These are phyloP conservation scores for Timandra comae DNA, from an alignment of 2,888 invertebrate genomes.

Conservation along the genomic window DNA sequence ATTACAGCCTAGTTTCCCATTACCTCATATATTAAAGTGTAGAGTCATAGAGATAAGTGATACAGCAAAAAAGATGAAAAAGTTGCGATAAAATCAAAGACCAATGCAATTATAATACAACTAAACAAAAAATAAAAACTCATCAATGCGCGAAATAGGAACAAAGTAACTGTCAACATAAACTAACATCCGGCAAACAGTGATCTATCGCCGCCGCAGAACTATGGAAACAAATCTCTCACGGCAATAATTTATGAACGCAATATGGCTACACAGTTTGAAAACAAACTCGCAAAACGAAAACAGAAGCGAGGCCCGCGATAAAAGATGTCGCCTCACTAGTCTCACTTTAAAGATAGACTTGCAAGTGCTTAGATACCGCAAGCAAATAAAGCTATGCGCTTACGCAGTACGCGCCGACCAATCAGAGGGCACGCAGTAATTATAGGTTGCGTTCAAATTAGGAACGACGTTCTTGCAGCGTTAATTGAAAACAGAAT, in stretches of 20 bases:
- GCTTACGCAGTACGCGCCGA: slow-evolving; percentile 37
- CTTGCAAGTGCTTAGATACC: slow-evolving; percentile 49
- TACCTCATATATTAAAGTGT: too few relatives aligned
- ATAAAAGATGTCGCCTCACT: slow-evolving; percentile 68
- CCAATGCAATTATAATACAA: too few relatives aligned
- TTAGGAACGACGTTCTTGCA: slow-evolving; percentile 61
- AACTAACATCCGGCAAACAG: slow-evolving; percentile 69
- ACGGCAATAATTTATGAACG: slow-evolving; percentile 67
- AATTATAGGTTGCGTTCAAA: slow-evolving; percentile 69
- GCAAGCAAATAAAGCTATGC: slow-evolving; percentile 45
- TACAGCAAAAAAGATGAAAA: too few relatives aligned
- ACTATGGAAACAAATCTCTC: slow-evolving; percentile 74
- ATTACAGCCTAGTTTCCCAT: too few relatives aligned
- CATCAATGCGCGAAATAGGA: slow-evolving; percentile 43
- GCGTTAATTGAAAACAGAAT: slow-evolving; percentile 67
- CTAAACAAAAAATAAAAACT: too few relatives aligned
- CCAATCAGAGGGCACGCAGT: slow-evolving; percentile 55
- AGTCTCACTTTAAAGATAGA: slow-evolving; percentile 61
- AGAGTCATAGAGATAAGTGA: too few relatives aligned
- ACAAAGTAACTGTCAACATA: slow-evolving; percentile 66
- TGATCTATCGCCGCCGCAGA: slow-evolving; percentile 71
- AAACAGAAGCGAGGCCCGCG: slow-evolving; percentile 59
- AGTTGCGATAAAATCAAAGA: too few relatives aligned
- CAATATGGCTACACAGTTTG: slow-evolving; percentile 64
- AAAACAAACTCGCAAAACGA: slow-evolving; percentile 63